Conservation (phyloP, 2,797 vertebrate species). For the Gadopsis marmoratus region DNA sequence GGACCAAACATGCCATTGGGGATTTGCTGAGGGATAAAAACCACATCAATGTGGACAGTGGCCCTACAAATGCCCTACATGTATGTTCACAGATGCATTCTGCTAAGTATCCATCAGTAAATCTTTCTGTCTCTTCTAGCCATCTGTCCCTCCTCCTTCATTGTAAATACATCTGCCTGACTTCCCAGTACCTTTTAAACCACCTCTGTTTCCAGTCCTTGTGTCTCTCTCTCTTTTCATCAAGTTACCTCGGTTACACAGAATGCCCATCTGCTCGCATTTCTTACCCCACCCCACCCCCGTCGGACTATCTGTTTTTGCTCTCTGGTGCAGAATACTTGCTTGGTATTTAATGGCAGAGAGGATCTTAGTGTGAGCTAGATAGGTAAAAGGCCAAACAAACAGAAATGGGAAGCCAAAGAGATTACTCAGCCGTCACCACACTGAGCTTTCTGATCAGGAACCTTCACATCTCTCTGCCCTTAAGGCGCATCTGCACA, state of each 20-base stretch:
- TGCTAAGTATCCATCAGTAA: slow-evolving; percentile 69
- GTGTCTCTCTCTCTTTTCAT: slow-evolving; percentile 61
- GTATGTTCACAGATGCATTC: slow-evolving; percentile 64
- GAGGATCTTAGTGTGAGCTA: slow-evolving; percentile 68
- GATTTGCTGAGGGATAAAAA: slow-evolving; percentile 58
- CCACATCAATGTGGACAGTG: slow-evolving; percentile 57
- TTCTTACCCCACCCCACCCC: slow-evolving; percentile 16
- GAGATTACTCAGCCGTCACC: slow-evolving; percentile 83
- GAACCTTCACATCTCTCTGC: slow-evolving; percentile 72
- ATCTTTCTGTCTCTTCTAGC: slow-evolving; percentile 58
- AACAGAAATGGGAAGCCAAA: slow-evolving; percentile 79
- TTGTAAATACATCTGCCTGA: slow-evolving; percentile 70
- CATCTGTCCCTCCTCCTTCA: slow-evolving; percentile 66
- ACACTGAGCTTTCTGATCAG: slow-evolving; percentile 75
- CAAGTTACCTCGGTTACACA: slow-evolving; percentile 65
- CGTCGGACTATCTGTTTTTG: slow-evolving; percentile 28
- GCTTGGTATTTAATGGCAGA: slow-evolving; percentile 72
- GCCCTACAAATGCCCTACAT: slow-evolving; percentile 62
- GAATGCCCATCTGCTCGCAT: slow-evolving; percentile 74
- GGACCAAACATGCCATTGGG: slow-evolving; percentile 74
- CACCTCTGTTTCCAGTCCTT: slow-evolving; percentile 48
- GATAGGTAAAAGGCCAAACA: slow-evolving; percentile 78
- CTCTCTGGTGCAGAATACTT: slow-evolving; percentile 56
- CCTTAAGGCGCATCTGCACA: slow-evolving; percentile 77
- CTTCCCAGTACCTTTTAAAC: slow-evolving; percentile 66